Conservation (phyloP, 1,140 invertebrate species). For the Zaprionus davidi region DNA sequence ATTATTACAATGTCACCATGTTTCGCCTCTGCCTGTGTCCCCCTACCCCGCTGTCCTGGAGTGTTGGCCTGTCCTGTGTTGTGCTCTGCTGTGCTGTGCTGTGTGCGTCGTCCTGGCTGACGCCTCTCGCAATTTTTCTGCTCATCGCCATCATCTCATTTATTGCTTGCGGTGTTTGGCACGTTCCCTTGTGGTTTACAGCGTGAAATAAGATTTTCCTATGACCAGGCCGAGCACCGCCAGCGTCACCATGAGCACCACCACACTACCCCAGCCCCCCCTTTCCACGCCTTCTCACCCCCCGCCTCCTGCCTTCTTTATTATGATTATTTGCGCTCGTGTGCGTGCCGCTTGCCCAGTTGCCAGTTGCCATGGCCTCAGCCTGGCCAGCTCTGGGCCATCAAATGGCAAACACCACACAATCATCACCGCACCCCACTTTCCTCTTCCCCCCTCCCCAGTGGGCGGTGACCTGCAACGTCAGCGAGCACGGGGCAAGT, state of each 20-base stretch:
- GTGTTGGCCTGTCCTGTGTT: slow-evolving; percentile 7
- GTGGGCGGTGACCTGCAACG: slow-evolving; percentile 66
- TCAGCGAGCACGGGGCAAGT: slow-evolving; percentile 33
- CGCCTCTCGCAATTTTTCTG: slow-evolving; percentile 73
- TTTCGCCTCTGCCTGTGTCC: slow-evolving; percentile 48
- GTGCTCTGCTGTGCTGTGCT: background rate
- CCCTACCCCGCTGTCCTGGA: background rate
- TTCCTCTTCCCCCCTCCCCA: background rate
- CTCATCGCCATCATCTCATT: slow-evolving; percentile 74
- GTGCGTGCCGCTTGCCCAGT: slow-evolving; percentile 66
- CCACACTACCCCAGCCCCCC: background rate
- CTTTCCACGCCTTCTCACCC: background rate
- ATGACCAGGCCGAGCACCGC: slow-evolving; percentile 24
- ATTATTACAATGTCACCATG: slow-evolving; percentile 82
- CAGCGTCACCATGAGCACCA: slow-evolving; percentile 9
- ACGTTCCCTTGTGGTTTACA: slow-evolving; percentile 81
- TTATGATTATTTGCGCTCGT: slow-evolving; percentile 81
- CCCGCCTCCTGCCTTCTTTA: slow-evolving; percentile 49
- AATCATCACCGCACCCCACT: background rate
- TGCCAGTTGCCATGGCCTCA: slow-evolving; percentile 70
- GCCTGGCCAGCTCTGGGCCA: slow-evolving; percentile 24
- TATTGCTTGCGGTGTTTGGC: slow-evolving; percentile 80
- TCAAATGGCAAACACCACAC: slow-evolving; percentile 18
- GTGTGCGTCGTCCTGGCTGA: slow-evolving; percentile 1
- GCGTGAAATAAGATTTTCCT: slow-evolving; percentile 81